Percentiles rank a stretch among this genome's conserved stretches.
phyloP scores from a whole-genome alignment of 2,113 vertebrate genomes.

The Zosterops borbonicus region DNA sequence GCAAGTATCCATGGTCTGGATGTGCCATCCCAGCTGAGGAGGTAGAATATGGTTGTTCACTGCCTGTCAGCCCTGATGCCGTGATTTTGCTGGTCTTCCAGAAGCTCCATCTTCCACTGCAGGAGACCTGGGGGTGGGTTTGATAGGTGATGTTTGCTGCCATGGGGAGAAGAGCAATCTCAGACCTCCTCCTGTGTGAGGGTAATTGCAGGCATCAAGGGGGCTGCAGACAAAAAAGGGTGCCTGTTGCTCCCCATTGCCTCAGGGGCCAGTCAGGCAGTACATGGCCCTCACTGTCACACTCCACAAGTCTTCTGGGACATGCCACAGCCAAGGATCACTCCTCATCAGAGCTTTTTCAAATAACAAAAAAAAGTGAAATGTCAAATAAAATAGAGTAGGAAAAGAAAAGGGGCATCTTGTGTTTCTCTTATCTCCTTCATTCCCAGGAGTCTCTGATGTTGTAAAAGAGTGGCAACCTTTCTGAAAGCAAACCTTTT shows the following conservation, averaged over 20 bases:
- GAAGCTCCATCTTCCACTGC: neutral
- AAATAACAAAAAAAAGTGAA: neutral
- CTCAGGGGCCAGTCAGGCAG: neutral
- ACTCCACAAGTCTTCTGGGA: neutral
- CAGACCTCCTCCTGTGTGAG: accelerated
- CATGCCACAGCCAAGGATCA: neutral
- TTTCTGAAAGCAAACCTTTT: conserved; percentile 24
- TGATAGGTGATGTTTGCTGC: neutral
- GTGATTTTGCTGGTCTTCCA: neutral
- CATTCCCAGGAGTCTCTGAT: neutral
- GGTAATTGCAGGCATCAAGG: accelerated
- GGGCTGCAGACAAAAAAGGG: neutral
- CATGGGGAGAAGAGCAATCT: accelerated
- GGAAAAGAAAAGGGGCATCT: neutral
- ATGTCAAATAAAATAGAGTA: conserved; percentile 11
- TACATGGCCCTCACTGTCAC: neutral
- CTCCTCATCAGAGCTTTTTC: neutral
- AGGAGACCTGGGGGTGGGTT: neutral
- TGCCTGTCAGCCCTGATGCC: accelerated
- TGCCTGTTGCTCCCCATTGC: neutral
- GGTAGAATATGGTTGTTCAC: neutral
- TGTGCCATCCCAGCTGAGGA: neutral
- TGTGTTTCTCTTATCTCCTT: neutral
- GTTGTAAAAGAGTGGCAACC: neutral
- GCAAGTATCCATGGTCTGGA: neutral